A percentile compares a stretch with the other conserved stretches of the same genome.
Evolutionary conservation across 2,113 vertebrate genomes (phyloP).

Genomic region (Colaptes auratus): DNA sequence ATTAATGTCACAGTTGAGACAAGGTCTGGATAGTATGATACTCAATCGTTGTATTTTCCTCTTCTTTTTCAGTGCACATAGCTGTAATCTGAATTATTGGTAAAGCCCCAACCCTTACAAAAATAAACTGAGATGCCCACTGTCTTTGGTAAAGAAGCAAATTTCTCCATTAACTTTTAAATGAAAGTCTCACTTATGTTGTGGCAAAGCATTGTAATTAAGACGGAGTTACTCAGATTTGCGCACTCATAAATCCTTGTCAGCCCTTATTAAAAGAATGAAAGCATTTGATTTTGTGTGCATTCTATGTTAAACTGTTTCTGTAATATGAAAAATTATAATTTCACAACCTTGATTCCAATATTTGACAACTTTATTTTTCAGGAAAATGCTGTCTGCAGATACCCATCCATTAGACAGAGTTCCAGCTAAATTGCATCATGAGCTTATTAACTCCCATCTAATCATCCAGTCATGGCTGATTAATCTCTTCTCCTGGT

Average conservation of each 20-base stretch:
- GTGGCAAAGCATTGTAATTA: not conserved
- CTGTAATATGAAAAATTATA: not conserved
- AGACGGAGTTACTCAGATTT: not conserved
- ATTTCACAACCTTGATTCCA: not conserved
- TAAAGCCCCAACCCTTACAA: not conserved
- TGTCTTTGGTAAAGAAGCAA: not conserved
- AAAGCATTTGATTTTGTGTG: not conserved
- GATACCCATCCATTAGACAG: not conserved
- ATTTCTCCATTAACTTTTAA: not conserved
- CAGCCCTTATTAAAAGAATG: not conserved
- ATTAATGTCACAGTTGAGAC: not conserved
- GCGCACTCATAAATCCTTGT: not conserved
- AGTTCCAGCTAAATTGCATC: slow-evolving; percentile 27
- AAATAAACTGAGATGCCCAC: not conserved
- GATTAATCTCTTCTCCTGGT: slow-evolving; percentile 50
- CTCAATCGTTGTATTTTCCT: not conserved
- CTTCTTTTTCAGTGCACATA: not conserved
- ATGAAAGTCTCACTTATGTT: not conserved
- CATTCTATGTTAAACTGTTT: not conserved
- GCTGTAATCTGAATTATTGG: not conserved
- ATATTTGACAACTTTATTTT: slow-evolving; percentile 52
- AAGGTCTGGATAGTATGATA: not conserved
- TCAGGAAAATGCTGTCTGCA: not conserved
- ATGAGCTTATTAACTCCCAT: slow-evolving; percentile 53
- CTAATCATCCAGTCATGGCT: slow-evolving; percentile 54